A percentile compares a stretch with the other conserved stretches of the same genome.
phyloP scores from a whole-genome alignment of 2,888 invertebrate genomes.

The Synanthedon andrenaeformis region DNA sequence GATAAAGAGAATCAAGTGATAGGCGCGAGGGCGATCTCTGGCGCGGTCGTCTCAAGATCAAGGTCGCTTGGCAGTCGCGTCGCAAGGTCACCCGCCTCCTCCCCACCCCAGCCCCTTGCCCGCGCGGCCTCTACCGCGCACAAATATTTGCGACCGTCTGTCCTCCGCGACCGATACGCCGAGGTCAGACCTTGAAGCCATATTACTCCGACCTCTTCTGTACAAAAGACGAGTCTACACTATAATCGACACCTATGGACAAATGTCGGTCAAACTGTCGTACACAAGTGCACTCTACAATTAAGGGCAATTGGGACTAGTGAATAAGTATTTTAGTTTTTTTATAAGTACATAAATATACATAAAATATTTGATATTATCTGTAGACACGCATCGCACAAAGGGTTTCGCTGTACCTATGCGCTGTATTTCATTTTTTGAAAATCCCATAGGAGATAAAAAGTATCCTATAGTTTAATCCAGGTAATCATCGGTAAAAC shows the following conservation, averaged over 20 bases:
- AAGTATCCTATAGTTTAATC: no score
- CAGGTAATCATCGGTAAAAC: no score
- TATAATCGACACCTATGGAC: neutral
- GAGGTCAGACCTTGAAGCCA: conserved; percentile 68
- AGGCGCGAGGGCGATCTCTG: conserved; percentile 27
- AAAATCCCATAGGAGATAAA: no score
- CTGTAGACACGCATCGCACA: no score
- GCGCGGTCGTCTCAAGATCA: conserved; percentile 70
- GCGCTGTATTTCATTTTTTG: no score
- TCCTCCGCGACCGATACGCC: conserved; percentile 69
- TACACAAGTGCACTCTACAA: conserved; percentile 7
- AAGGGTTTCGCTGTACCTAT: no score
- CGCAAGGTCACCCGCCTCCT: conserved; percentile 52
- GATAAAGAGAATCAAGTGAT: no score
- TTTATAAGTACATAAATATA: no score
- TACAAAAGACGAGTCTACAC: conserved; percentile 44
- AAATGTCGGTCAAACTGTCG: neutral
- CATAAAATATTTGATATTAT: no score
- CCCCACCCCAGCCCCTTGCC: conserved; percentile 13
- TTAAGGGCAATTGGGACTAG: no score
- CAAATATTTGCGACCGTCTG: conserved; percentile 69
- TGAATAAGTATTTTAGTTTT: no score
- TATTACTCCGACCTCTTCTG: conserved; percentile 58
- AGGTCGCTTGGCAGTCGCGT: conserved; percentile 61
- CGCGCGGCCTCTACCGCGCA: conserved; percentile 41